Base-by-base conservation (phyloP, 2,888 invertebrate genomes). In the Bellardia bayeri region DNA sequence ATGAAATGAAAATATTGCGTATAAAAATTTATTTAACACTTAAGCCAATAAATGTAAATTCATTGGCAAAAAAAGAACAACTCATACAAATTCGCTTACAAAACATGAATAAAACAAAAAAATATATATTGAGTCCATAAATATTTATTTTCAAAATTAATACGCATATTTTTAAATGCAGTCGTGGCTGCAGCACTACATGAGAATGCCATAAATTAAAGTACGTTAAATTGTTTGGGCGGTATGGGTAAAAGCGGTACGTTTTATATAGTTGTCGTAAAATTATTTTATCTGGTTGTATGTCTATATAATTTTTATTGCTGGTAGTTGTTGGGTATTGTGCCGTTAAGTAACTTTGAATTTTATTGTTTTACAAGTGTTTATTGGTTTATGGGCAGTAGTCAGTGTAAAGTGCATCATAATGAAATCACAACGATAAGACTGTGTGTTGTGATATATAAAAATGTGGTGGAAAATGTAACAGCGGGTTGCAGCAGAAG, bases 331-430 rank as follows among this genome's bases (percentile, higher is more conserved):
- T 33, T 54, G 49, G 13, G 6, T 49, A 8, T 80, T 69, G 45
- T 80, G 90, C 83, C 89, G n/a, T 89, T 30, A 61, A 85, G 85
- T 87, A 71, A 85, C 61, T 86, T 88, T 87, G 71, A 88, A 88
- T 87, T 91, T 86, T 81, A 88, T 86, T 87, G 88, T 85, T 58
- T 87, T 64, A 75, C 81, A 40, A 74, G 68, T 71, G 80, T 80
- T 86, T 83, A 78, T 51, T 78, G 63, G 45, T 72, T 84, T 40
- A 76, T 58, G 14, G 79, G 69, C 2, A 42, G 49, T 13, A 42
- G 78, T 42, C 7, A 61, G 49, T 42, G 23, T 33, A 49, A 45
- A 66, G 37, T 14, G 23, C 11, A 68, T 45, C 51, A 64, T n/a
- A 40, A 49, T 58, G 23, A 42, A 30, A 45, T 45, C 45, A 7